A percentile compares a stretch with the other conserved stretches of the same genome.
These are phyloP conservation scores for Laterallus jamaicensis DNA, from an alignment of 2,113 vertebrate species.

Conservation along the genomic window DNA sequence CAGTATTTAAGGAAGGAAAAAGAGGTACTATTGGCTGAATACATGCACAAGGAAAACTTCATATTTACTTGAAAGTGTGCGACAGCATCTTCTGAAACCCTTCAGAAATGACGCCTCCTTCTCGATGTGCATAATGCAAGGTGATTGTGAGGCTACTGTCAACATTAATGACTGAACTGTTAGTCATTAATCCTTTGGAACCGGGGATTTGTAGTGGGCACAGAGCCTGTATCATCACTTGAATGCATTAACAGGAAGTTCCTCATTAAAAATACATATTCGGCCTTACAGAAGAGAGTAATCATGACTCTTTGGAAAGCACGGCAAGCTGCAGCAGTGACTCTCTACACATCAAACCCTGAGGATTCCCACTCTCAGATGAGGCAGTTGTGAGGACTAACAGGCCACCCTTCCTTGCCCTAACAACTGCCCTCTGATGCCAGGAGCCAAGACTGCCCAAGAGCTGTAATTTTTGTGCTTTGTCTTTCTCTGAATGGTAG, in stretches of 20 bases:
- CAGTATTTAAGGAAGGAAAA: not conserved
- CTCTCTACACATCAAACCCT: not conserved
- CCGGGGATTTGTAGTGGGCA: not conserved
- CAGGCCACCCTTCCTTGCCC: not conserved
- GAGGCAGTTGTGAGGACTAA: not conserved
- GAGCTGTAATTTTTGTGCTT: not conserved
- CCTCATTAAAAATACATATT: not conserved
- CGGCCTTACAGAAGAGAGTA: not conserved
- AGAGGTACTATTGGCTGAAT: not conserved
- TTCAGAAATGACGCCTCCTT: not conserved
- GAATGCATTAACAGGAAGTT: not conserved
- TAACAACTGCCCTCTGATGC: not conserved
- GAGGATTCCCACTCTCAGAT: not conserved
- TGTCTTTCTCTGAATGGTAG: not conserved
- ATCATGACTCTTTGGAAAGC: not conserved
- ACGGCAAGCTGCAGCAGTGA: not conserved
- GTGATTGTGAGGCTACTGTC: not conserved
- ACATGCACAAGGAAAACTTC: not conserved
- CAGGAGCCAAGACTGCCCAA: not conserved
- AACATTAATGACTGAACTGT: not conserved
- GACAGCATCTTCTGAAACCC: not conserved
- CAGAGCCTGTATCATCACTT: not conserved
- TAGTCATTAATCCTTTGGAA: not conserved
- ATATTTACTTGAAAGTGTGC: not conserved
- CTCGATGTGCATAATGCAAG: not conserved